Conservation (phyloP, 2,797 vertebrate species). For the Gobionotothen gibberifrons region DNA sequence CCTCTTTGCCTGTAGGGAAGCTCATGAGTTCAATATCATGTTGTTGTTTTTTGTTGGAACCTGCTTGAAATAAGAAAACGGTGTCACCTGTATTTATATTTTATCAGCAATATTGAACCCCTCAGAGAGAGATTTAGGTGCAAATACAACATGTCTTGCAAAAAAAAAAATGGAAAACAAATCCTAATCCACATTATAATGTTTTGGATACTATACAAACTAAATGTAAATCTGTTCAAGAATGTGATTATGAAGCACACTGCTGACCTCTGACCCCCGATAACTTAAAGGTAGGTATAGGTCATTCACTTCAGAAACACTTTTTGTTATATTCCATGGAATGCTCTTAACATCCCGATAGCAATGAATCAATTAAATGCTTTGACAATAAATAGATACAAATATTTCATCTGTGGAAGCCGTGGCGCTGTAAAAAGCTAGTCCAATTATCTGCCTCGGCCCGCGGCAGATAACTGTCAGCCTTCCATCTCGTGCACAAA, state of each 20-base stretch:
- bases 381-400: no score
- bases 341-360: no score
- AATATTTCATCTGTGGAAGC: no score
- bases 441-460: no score
- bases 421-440: no score
- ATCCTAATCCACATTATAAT: not conserved
- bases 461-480: no score
- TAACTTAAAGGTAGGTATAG: not conserved
- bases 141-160: not conserved
- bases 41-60: no score
- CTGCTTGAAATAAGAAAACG: not conserved
- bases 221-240: not conserved
- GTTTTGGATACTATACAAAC: not conserved
- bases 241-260: not conserved
- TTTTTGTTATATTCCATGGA: no score
- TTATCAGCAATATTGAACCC: not conserved
- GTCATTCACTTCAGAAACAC: no score
- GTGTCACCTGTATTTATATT: not conserved
- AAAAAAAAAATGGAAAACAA: not conserved
- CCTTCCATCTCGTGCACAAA: no score
- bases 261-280: conserved; percentile 23
- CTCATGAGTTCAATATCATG: not conserved
- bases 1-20: not conserved
- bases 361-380: no score
- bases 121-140: not conserved